Conservation (phyloP, 2,888 invertebrate genomes). For the Slavum lentiscoides region DNA sequence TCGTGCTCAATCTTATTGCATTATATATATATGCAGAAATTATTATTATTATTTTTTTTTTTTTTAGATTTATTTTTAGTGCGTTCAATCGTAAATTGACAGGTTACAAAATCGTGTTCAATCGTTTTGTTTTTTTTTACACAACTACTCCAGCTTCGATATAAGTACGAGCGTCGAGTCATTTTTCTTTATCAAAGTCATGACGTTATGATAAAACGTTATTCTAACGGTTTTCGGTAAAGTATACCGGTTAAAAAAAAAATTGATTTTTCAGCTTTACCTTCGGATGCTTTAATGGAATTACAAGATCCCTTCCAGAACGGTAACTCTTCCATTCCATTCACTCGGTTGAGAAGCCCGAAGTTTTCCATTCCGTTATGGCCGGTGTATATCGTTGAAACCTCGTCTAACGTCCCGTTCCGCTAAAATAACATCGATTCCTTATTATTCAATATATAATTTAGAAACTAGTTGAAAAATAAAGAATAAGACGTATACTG, state of each 20-base stretch:
- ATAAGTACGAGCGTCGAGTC: background rate
- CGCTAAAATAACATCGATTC: constrained; percentile 63
- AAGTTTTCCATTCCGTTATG: constrained; percentile 75
- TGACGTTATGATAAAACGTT: background rate
- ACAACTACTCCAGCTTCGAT: background rate
- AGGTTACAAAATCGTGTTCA: background rate
- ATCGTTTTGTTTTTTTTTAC: background rate
- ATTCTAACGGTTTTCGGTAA: background rate
- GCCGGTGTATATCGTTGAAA: constrained; percentile 79
- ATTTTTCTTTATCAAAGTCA: background rate
- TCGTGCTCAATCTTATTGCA: background rate
- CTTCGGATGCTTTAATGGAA: constrained; percentile 63
- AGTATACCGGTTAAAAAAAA: background rate
- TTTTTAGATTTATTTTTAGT: background rate
- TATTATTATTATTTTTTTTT: background rate
- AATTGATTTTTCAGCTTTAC: constrained; percentile 56
- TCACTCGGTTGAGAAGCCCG: constrained; percentile 75
- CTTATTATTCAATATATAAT: too few relatives aligned
- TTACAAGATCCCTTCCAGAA: constrained; percentile 76
- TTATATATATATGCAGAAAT: background rate
- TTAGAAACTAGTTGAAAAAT: too few relatives aligned
- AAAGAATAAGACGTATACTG: too few relatives aligned
- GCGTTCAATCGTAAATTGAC: background rate
- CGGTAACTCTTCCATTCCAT: constrained; percentile 75
- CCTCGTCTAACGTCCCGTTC: constrained; percentile 79